Evolutionary conservation across 1,140 invertebrate species (phyloP), one percentile per base, ranked within the genome.

Genomic region (Drosophila truncata): DNA sequence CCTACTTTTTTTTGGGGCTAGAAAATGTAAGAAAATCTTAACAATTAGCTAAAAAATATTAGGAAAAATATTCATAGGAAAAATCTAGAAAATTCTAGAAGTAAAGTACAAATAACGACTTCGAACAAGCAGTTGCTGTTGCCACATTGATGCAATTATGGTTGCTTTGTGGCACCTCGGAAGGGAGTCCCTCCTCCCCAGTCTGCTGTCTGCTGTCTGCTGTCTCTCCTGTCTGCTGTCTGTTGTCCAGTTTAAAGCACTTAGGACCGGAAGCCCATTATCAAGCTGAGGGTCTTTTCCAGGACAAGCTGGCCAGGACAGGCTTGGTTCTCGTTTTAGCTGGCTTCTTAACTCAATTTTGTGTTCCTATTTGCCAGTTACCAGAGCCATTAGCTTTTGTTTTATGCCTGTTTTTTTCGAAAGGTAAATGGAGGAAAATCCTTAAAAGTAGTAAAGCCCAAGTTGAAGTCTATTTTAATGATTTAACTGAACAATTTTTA

Each of bases 81-180:
- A n/a, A n/a, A n/a, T n/a, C n/a, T n/a, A n/a, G n/a, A n/a, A n/a
- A n/a, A n/a, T n/a, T n/a, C n/a, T n/a, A n/a, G n/a, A n/a, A n/a
- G n/a, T n/a, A n/a, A n/a, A n/a, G n/a, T n/a, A n/a, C n/a, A n/a
- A n/a, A n/a, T n/a, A n/a, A n/a, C n/a, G n/a, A n/a, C n/a, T n/a
- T n/a, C n/a, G n/a, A n/a, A n/a, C n/a, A n/a, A n/a, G n/a, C 14
- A 27, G 11, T 62, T 13, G 58, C 25, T 41, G 23, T 59, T 63
- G 31, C 41, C 58, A 29, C 59, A 29, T 47, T 66, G 58, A 66
- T 66, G 64, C 64, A 66, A 66, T 66, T 63, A 42, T 44, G 64
- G 41, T 27, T 63, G 59, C 20, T 63, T 64, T 66, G 58, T 47
- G 64, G 62, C 62, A 62, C 62, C 57, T 61, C 16, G 9, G 5